Percentiles rank a stretch among this genome's conserved stretches.
phyloP scores from a whole-genome alignment of 2,113 vertebrate species.

The Hippocampus zosterae region DNA sequence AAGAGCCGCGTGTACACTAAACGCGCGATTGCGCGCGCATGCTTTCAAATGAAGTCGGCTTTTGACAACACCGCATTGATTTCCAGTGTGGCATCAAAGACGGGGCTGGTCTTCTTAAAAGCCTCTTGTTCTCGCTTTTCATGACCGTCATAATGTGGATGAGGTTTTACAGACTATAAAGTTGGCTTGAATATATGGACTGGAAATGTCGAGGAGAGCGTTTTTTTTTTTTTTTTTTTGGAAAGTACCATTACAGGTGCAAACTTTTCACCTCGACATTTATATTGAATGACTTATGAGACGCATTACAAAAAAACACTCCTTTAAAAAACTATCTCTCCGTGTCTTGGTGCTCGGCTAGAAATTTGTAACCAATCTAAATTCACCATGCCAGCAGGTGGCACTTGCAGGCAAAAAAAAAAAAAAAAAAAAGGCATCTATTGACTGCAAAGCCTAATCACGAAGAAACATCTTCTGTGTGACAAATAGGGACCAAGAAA shows the following conservation, averaged over 20 bases:
- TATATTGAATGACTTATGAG: no score
- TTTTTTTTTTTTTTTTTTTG: no score
- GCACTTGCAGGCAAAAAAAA: background rate
- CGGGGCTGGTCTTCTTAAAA: background rate
- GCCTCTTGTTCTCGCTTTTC: background rate
- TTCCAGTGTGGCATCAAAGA: background rate
- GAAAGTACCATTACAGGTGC: no score
- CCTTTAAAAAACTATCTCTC: background rate
- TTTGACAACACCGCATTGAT: background rate
- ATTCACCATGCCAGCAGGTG: background rate
- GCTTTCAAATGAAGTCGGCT: background rate
- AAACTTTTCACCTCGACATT: no score
- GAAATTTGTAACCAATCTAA: no score
- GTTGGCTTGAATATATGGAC: background rate
- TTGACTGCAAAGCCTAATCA: background rate
- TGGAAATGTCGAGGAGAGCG: background rate
- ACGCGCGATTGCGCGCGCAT: background rate
- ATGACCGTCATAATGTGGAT: background rate
- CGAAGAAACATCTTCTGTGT: background rate
- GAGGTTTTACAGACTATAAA: background rate
- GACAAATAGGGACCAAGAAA: slow-evolving; percentile 19
- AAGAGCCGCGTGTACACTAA: slow-evolving; percentile 1
- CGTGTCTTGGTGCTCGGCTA: background rate
- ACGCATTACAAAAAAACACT: no score
- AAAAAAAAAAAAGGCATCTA: background rate